phyloP scores from a whole-genome alignment of 2,113 vertebrate species.

The Myotis lucifugus region DNA sequence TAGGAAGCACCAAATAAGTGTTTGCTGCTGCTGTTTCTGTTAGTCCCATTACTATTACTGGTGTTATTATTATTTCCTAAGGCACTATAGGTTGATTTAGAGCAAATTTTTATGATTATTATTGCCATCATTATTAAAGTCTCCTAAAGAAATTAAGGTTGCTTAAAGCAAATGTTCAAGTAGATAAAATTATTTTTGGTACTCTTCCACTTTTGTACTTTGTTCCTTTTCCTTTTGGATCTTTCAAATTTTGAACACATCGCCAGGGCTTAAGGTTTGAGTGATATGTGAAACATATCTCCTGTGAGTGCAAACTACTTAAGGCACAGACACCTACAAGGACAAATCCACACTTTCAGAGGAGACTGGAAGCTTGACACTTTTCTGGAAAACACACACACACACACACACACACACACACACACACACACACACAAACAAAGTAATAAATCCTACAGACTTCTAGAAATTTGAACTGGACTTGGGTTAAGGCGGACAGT shows the following conservation, averaged over 20 bases:
- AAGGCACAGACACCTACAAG: not conserved
- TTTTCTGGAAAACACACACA: not conserved
- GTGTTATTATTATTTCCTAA: not conserved
- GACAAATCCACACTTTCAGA: not conserved
- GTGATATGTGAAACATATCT: not conserved
- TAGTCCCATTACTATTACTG: not conserved
- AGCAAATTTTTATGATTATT: not conserved
- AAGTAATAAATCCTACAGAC: not conserved
- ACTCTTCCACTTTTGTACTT: not conserved
- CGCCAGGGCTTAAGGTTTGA: not conserved
- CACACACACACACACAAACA: not conserved
- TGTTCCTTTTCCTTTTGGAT: not conserved
- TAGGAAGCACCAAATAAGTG: not conserved
- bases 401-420: no score
- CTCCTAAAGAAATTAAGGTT: not conserved
- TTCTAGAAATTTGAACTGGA: not conserved
- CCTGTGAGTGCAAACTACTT: not conserved
- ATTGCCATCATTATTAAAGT: not conserved
- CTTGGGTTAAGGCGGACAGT: not conserved
- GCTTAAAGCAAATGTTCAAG: slow-evolving; percentile 36
- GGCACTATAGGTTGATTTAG: not conserved
- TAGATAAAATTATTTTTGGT: not conserved
- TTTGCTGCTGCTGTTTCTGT: not conserved
- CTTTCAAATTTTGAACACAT: not conserved
- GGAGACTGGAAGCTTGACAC: not conserved